Percentiles rank a stretch among this genome's conserved stretches.
These are phyloP conservation scores for Rallus crepitans DNA, from an alignment of 2,797 vertebrate genomes.

Conservation along the genomic window DNA sequence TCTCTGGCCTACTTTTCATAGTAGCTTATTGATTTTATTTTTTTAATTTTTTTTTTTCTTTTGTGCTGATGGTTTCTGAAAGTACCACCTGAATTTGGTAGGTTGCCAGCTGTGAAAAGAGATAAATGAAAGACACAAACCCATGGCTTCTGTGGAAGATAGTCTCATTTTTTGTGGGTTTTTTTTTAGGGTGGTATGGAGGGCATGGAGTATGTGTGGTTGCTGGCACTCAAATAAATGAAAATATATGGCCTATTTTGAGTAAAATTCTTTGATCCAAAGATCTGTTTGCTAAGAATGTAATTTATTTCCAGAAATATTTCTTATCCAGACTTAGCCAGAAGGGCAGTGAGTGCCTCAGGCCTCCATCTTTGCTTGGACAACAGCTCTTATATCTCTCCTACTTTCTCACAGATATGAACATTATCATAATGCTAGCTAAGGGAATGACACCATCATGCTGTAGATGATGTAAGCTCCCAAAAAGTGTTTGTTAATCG, in stretches of 20 bases:
- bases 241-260: not conserved
- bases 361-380: not conserved
- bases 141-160: not conserved
- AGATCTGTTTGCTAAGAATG: not conserved
- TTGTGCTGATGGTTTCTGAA: not conserved
- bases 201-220: too few relatives aligned
- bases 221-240: not conserved
- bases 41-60: too few relatives aligned
- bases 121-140: not conserved
- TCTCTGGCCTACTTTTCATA: not conserved
- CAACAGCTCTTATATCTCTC: not conserved
- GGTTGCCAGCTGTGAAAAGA: not conserved
- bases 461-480: not conserved
- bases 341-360: not conserved
- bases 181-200: not conserved
- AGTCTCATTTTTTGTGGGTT: not conserved
- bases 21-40: not conserved
- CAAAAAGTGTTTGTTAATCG: not conserved
- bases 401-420: not conserved
- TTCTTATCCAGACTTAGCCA: not conserved
- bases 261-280: not conserved
- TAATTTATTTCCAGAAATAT: not conserved
- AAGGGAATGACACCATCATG: not conserved
- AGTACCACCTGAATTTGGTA: not conserved
- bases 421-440: not conserved